phyloP scores from a whole-genome alignment of 2,888 invertebrate species.

The Parochlus steinenii region DNA sequence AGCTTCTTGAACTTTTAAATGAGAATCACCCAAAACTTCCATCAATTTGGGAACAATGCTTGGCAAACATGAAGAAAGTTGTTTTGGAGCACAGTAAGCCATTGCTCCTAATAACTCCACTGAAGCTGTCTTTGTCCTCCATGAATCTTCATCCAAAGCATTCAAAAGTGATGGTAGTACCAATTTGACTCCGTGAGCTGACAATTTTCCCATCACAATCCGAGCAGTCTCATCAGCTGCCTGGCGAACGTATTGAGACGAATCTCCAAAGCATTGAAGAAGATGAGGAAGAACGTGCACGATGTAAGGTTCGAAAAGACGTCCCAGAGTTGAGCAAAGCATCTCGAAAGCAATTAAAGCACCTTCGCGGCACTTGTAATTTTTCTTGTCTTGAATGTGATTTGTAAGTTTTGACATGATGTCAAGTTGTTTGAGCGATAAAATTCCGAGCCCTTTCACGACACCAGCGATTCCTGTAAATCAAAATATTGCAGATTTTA shows the following conservation, averaged over 20 bases:
- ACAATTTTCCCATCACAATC: slow-evolving; percentile 88
- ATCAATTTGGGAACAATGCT: slow-evolving; percentile 96
- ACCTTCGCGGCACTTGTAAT: slow-evolving; percentile 85
- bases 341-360: slow-evolving; percentile 96
- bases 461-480: slow-evolving; percentile 92
- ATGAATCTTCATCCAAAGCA: slow-evolving; percentile 93
- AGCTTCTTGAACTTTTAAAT: slow-evolving; percentile 92
- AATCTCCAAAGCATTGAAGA: slow-evolving; percentile 89
- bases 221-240: slow-evolving; percentile 94
- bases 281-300: slow-evolving; percentile 92
- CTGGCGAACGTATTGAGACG: slow-evolving; percentile 84
- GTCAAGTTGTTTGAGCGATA: slow-evolving; percentile 85
- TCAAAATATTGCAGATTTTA: too few species aligned
- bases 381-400: slow-evolving; percentile 94
- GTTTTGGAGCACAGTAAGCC: slow-evolving; percentile 98
- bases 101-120: slow-evolving; percentile 93
- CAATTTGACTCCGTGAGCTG: slow-evolving; percentile 93
- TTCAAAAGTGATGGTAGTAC: slow-evolving; percentile 85
- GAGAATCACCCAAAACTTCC: slow-evolving; percentile 92
- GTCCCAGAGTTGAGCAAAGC: slow-evolving; percentile 74
- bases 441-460: slow-evolving; percentile 92
- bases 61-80: slow-evolving; percentile 92
- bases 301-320: slow-evolving; percentile 96
- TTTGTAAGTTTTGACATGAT: slow-evolving; percentile 87
- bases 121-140: slow-evolving; percentile 95